A percentile compares a stretch with the other conserved stretches of the same genome.
Conservation (phyloP, 2,797 vertebrate genomes). For the Brachyrhaphis roseni region DNA sequence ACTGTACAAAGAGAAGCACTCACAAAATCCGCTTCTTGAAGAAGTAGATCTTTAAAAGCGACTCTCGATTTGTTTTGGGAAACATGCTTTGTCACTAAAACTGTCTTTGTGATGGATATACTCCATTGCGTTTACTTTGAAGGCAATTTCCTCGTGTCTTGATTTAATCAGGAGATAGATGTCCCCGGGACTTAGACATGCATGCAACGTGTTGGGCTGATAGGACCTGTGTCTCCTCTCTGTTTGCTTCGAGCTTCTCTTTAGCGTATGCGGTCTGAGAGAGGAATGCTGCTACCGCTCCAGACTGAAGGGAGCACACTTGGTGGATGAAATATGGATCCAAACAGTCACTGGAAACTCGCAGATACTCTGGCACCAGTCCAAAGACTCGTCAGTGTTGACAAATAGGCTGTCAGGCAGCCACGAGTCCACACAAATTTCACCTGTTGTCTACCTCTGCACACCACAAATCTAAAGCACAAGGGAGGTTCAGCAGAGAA, state of each 20-base stretch:
- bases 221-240: conserved; percentile 23
- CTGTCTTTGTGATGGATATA: conserved; percentile 30
- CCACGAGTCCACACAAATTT: conserved; percentile 31
- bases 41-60: background rate
- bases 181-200: conserved; percentile 15
- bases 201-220: conserved; percentile 24
- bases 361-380: conserved; percentile 39
- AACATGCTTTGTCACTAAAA: conserved; percentile 27
- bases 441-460: conserved; percentile 25
- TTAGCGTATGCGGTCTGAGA: conserved; percentile 1
- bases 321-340: conserved; percentile 50
- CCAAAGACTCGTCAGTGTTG: conserved; percentile 36
- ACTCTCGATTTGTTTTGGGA: conserved; percentile 16
- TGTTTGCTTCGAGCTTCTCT: conserved; percentile 3
- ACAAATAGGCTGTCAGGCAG: conserved; percentile 48
- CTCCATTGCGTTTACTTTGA: conserved; percentile 44
- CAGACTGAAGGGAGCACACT: conserved; percentile 20
- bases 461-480: conserved; percentile 8
- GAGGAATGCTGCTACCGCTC: conserved; percentile 19
- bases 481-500: conserved; percentile 18
- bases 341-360: conserved; percentile 21
- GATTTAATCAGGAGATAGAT: conserved; percentile 54
- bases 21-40: background rate
- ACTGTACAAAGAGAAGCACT: background rate
- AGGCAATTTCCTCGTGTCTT: conserved; percentile 56